Evolutionary conservation across 1,140 invertebrate genomes (phyloP).

Genomic region (Tetramorium parvispinum): DNA sequence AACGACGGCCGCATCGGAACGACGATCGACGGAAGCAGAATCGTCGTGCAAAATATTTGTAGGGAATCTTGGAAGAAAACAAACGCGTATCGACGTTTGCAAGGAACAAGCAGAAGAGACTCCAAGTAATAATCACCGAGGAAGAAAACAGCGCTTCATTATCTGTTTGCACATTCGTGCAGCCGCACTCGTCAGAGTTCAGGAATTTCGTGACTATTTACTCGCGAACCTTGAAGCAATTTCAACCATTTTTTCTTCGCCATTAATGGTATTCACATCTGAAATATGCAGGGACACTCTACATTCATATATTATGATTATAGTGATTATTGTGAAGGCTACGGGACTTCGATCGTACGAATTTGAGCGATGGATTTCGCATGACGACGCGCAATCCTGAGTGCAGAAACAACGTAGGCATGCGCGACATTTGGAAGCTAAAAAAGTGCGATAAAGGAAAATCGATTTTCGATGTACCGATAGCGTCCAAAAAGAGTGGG

Average conservation of each 20-base stretch:
- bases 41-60: not conserved
- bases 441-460: not conserved
- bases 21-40: not conserved
- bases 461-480: not conserved
- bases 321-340: constrained; percentile 17
- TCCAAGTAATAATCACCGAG: not conserved
- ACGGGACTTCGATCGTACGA: constrained; percentile 11
- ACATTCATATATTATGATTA: constrained; percentile 36
- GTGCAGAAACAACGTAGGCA: not conserved
- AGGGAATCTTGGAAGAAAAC: not conserved
- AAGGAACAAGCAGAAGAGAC: not conserved
- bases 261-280: not conserved
- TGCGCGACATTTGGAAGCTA: not conserved
- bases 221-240: constrained; percentile 33
- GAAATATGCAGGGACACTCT: constrained; percentile 4
- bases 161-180: not conserved
- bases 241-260: not conserved
- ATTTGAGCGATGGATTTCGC: constrained; percentile 18
- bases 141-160: not conserved
- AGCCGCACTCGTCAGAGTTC: not conserved
- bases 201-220: constrained; percentile 22
- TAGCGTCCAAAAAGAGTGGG: not conserved
- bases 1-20: not conserved
- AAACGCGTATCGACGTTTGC: not conserved
- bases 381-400: not conserved